A percentile compares a stretch with the other conserved stretches of the same genome.
Conservation (phyloP, 2,113 vertebrate species). For the Bettongia penicillata region DNA sequence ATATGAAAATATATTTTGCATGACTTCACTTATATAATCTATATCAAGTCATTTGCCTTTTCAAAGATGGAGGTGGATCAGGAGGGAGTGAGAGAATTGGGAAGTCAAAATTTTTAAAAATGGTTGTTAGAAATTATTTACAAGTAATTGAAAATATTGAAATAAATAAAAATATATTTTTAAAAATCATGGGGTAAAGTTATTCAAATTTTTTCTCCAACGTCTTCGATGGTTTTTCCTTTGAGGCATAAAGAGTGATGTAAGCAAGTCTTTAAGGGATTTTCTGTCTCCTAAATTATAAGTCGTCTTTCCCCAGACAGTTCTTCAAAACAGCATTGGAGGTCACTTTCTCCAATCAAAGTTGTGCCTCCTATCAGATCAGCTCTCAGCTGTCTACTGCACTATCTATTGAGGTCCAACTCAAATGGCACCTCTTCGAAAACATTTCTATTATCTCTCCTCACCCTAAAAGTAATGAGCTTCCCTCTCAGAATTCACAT, state of each 20-base stretch:
- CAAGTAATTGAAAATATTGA: not conserved
- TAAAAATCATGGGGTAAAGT: not conserved
- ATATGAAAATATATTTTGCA: not conserved
- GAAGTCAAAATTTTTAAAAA: not conserved
- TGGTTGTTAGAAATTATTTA: not conserved
- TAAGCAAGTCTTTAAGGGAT: not conserved
- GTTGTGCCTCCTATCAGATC: not conserved
- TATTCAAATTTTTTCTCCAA: not conserved
- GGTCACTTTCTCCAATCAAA: not conserved
- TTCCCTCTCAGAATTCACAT: not conserved
- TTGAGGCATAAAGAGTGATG: not conserved
- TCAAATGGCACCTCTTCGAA: not conserved
- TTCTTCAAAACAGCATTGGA: not conserved
- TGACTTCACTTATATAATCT: not conserved
- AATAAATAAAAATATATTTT: not conserved
- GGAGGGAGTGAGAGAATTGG: not conserved
- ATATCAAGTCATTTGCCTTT: not conserved
- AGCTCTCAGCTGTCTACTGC: not conserved
- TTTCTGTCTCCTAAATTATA: not conserved
- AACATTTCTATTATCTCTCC: not conserved
- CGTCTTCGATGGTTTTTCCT: not conserved
- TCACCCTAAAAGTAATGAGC: not conserved
- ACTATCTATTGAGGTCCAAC: not conserved
- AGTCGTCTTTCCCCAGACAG: not conserved
- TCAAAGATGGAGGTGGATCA: not conserved